These are phyloP conservation scores for Pseudotriccus pelzelni DNA, from an alignment of 2,797 vertebrate genomes.

Conservation along the genomic window DNA sequence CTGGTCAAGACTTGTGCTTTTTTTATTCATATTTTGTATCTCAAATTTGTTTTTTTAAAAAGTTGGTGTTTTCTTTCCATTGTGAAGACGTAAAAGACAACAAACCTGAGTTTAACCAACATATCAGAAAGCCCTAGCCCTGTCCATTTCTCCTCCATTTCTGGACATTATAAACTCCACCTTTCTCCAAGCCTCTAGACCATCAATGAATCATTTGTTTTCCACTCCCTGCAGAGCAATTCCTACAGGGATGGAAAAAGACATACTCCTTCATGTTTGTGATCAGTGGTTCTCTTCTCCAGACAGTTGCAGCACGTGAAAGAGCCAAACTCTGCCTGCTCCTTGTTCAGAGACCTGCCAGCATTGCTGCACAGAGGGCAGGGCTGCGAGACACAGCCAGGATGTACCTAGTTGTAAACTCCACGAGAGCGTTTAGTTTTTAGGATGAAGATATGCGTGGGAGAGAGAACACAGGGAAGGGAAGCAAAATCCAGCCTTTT, in stretches of 20 bases:
- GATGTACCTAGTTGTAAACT: background rate
- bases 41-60: background rate
- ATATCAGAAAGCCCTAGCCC: background rate
- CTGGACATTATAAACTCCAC: background rate
- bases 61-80: background rate
- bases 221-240: background rate
- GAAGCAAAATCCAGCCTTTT: background rate
- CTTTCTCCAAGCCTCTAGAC: conserved; percentile 1
- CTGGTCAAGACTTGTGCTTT: background rate
- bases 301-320: background rate
- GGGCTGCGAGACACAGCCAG: background rate
- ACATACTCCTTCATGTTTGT: background rate
- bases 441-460: background rate
- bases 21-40: background rate
- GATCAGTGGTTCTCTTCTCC: background rate
- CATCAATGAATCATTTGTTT: conserved; percentile 38
- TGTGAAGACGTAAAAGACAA: background rate
- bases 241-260: conserved; percentile 21
- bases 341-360: background rate
- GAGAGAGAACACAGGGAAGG: background rate
- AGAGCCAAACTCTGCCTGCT: background rate
- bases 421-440: background rate
- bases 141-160: background rate
- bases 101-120: background rate
- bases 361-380: background rate